Evolutionary conservation across 2,888 invertebrate species (phyloP).

Genomic region (Cheilosia urbana): DNA sequence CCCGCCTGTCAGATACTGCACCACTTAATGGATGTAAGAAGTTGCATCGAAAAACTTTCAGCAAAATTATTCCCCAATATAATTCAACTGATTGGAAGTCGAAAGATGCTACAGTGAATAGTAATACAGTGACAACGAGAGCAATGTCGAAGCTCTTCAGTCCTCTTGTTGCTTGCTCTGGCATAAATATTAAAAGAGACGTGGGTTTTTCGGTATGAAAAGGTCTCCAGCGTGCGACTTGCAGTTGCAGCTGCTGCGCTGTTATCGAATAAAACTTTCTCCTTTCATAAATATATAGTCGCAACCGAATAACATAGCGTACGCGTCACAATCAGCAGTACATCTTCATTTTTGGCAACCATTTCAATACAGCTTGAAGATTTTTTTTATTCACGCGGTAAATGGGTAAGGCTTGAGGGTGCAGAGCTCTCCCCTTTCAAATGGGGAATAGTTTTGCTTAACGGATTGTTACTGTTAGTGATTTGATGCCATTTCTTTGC

Average conservation of each 20-base stretch:
- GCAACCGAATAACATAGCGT: constrained; percentile 25
- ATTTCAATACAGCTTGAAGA: constrained; percentile 29
- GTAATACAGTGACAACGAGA: neutral
- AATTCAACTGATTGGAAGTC: constrained; percentile 26
- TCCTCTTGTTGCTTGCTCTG: constrained; percentile 11
- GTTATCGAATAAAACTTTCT: constrained; percentile 45
- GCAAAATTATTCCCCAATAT: constrained; percentile 46
- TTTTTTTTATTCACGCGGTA: constrained; percentile 13
- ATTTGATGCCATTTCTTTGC: constrained; percentile 65
- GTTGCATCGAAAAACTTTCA: constrained; percentile 26
- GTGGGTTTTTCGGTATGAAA: constrained; percentile 16
- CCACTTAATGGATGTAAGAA: constrained; percentile 2
- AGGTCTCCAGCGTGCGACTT: constrained; percentile 31
- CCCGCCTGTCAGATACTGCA: neutral
- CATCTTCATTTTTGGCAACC: constrained; percentile 38
- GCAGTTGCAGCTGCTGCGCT: constrained; percentile 51
- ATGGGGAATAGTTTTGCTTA: constrained; percentile 65
- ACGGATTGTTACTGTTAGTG: constrained; percentile 63
- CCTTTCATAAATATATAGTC: constrained; percentile 33
- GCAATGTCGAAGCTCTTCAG: constrained; percentile 5
- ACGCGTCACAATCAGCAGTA: constrained; percentile 57
- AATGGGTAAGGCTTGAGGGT: neutral
- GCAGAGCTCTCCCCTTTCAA: neutral
- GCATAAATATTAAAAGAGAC: constrained; percentile 48
- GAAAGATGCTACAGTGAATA: constrained; percentile 4